Evolutionary conservation across 37 sponge, comb jelly and placozoan species (phyloP).

Genomic region (Cliona cf. orientalis): DNA sequence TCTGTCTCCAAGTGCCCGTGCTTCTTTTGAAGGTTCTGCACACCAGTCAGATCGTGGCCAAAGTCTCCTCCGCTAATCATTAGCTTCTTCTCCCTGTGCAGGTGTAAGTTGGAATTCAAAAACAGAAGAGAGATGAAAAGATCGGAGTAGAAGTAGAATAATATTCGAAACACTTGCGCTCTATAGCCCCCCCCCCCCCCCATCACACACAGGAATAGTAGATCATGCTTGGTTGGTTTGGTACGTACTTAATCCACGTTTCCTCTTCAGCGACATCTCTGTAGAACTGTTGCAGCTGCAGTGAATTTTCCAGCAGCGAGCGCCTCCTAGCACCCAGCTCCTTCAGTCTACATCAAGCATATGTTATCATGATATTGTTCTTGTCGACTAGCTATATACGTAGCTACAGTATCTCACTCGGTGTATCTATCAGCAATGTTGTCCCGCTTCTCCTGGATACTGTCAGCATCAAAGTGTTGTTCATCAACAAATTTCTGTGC

Average conservation of each 20-base stretch:
- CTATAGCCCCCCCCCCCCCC: not conserved
- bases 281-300: slow-evolving; percentile 87
- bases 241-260: slow-evolving; percentile 82
- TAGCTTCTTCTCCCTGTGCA: slow-evolving; percentile 84
- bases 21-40: slow-evolving; percentile 84
- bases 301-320: slow-evolving; percentile 70
- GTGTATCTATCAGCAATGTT: slow-evolving; percentile 66
- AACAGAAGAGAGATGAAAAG: not conserved
- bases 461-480: slow-evolving; percentile 90
- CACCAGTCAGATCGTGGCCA: slow-evolving; percentile 83
- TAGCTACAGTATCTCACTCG: slow-evolving; percentile 24
- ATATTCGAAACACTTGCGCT: not conserved
- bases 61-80: slow-evolving; percentile 69
- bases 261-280: slow-evolving; percentile 88
- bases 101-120: not conserved
- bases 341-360: slow-evolving; percentile 50
- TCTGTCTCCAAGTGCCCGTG: slow-evolving; percentile 79
- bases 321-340: slow-evolving; percentile 56
- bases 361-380: not conserved
- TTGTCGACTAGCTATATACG: not conserved
- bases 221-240: not conserved
- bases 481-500: slow-evolving; percentile 77
- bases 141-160: not conserved
- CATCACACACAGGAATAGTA: not conserved
- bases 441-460: slow-evolving; percentile 76